These are phyloP conservation scores for Danio kyathit DNA, from an alignment of 2,797 vertebrate species.

Conservation along the genomic window DNA sequence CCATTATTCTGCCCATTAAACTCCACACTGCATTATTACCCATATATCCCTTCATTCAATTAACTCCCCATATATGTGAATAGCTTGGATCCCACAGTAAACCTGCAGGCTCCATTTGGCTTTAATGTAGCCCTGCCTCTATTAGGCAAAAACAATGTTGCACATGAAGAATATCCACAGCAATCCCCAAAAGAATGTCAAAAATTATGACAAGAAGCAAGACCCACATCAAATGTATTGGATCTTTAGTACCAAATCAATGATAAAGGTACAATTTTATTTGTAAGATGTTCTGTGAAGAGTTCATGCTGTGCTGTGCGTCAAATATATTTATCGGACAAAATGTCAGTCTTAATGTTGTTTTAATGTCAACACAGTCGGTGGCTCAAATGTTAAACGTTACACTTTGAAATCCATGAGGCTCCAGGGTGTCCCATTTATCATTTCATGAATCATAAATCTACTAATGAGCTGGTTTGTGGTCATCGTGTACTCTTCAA, in stretches of 20 bases:
- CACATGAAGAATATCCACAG: neutral
- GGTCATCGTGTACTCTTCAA: neutral
- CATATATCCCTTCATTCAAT: conserved; percentile 26
- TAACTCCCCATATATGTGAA: conserved; percentile 12
- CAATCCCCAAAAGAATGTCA: too few species aligned
- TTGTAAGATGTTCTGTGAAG: neutral
- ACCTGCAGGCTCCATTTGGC: neutral
- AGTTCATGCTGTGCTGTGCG: neutral
- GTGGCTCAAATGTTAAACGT: neutral
- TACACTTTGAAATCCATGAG: neutral
- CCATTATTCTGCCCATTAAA: conserved; percentile 12
- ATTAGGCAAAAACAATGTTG: conserved; percentile 1
- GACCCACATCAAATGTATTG: neutral
- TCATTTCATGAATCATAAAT: neutral
- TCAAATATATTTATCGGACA: neutral
- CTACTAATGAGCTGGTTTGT: neutral
- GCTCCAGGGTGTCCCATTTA: neutral
- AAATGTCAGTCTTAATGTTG: conserved; percentile 4
- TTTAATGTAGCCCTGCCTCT: conserved; percentile 3
- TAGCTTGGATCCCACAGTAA: conserved; percentile 20
- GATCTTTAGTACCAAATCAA: neutral
- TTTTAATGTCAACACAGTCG: conserved; percentile 7
- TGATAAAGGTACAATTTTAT: neutral
- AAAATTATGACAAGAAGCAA: too few species aligned
- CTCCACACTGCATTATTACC: conserved; percentile 3